Base-by-base conservation (phyloP, 2,113 vertebrate genomes). In the Sorex fumeus region DNA sequence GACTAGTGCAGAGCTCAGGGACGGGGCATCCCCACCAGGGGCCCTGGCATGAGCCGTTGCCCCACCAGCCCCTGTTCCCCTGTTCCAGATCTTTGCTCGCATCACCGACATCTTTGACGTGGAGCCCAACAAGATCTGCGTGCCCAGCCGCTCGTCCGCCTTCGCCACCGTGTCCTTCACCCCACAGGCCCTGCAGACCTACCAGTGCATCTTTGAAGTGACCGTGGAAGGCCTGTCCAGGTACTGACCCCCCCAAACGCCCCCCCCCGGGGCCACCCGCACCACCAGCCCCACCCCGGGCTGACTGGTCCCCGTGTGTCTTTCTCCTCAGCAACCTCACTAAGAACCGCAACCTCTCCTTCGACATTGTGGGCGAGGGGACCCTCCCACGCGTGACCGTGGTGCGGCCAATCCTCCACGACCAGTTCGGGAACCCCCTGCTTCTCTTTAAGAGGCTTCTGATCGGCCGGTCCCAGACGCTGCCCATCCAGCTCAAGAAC, bases 291-390 rank as follows among this genome's bases (percentile, higher is more conserved):
- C 36, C 45, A n/a, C 0, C 6, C 28, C 69, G 2, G 6, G 27
- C 77, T 94, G 64, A 94, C 47, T 18, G 15, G 25, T 21, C 72
- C 64, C 50, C 1, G 7, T 18, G 89, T 88, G 62, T 62, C 34
- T 79, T 13, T 91, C 57, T 32, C 91, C 91, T 83, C 94, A 98
- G 98, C 93, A 62, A 45, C 40, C 86, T 91, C 1, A 40, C 84
- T 2, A 97, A 92, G 85, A 91, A 83, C 40, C 96, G 98, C 95
- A 94, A 43, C 67, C 96, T 99, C 79, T 88, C 95, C 50, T 99
- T 99, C 69, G 96, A 98, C 12, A 88, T 99, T 45, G 36, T 93
- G 0, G 99, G 99, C 25, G 98, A 98, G 45, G 99, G 99, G 36
- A 98, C 96, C 66, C 97, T 99, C 18, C 99, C 99, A 0, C 97